A percentile compares a stretch with the other conserved stretches of the same genome.
Conservation (phyloP, 2,797 vertebrate species). For the Sebastes jordani region DNA sequence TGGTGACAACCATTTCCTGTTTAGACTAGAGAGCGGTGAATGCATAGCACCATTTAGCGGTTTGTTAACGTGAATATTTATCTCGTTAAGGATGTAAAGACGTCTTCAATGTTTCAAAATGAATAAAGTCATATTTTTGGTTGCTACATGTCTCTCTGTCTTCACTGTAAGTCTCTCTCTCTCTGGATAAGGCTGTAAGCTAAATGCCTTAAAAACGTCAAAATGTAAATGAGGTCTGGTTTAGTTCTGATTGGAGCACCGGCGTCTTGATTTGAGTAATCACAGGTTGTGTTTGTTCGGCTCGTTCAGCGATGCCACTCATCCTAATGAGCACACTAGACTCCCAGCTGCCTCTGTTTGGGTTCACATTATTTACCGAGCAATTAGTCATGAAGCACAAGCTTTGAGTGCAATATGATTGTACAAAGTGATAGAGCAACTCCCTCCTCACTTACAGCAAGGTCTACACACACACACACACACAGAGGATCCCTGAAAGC, state of each 20-base stretch:
- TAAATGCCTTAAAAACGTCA: not conserved
- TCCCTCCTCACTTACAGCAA: constrained; percentile 1
- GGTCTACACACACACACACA: not conserved
- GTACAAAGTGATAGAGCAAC: constrained; percentile 23
- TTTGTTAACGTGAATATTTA: not conserved
- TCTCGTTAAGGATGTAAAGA: not conserved
- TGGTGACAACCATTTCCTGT: not conserved
- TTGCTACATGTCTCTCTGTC: not conserved
- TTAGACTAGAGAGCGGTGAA: not conserved
- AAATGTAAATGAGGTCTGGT: constrained; percentile 12
- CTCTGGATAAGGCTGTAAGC: not conserved
- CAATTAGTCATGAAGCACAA: constrained; percentile 44
- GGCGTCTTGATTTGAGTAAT: constrained; percentile 42
- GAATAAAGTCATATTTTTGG: too few relatives aligned
- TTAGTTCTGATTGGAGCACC: constrained; percentile 39
- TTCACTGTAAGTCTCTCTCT: not conserved
- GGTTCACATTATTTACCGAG: constrained; percentile 47
- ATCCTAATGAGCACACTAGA: constrained; percentile 50
- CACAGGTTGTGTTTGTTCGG: constrained; percentile 44
- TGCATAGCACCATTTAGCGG: not conserved
- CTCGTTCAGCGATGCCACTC: constrained; percentile 43
- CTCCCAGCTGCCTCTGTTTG: constrained; percentile 62
- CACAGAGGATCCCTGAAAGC: too few relatives aligned
- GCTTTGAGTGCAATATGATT: constrained; percentile 19
- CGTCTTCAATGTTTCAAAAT: not conserved